A percentile compares a stretch with the other conserved stretches of the same genome.
Evolutionary conservation across 2,888 invertebrate genomes (phyloP).

Genomic region (Clunio marinus): DNA sequence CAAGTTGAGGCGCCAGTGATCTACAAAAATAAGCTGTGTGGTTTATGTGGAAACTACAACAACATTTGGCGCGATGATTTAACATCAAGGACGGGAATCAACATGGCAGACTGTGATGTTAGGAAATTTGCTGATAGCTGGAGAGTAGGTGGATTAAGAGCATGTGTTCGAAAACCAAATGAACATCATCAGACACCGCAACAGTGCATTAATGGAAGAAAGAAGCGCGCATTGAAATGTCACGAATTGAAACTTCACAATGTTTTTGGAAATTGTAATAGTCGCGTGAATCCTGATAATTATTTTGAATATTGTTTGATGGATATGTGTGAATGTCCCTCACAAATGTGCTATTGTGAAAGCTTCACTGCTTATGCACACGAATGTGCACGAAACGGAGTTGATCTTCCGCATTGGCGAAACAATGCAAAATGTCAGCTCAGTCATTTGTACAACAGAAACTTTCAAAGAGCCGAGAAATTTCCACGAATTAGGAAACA

Average conservation of each 20-base stretch:
- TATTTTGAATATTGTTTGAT: slow-evolving; percentile 82
- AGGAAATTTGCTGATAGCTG: slow-evolving; percentile 82
- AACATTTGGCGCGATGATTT: slow-evolving; percentile 81
- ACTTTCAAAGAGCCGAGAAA: slow-evolving; percentile 41
- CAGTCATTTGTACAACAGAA: slow-evolving; percentile 38
- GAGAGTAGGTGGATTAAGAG: slow-evolving; percentile 77
- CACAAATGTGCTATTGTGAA: slow-evolving; percentile 79
- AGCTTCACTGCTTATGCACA: slow-evolving; percentile 84
- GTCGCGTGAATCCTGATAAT: slow-evolving; percentile 71
- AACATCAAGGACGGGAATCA: slow-evolving; percentile 62
- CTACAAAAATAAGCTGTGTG: slow-evolving; percentile 76
- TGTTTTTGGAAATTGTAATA: slow-evolving; percentile 72
- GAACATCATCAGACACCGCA: slow-evolving; percentile 52
- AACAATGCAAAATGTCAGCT: slow-evolving; percentile 61
- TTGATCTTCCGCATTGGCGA: slow-evolving; percentile 68
- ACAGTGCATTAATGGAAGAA: slow-evolving; percentile 53
- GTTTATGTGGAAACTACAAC: slow-evolving; percentile 94
- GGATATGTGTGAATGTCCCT: slow-evolving; percentile 85
- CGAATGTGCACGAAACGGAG: slow-evolving; percentile 76
- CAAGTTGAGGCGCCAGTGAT: slow-evolving; percentile 74
- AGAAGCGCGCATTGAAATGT: slow-evolving; percentile 54
- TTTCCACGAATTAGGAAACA: slow-evolving; percentile 17
- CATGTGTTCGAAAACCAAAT: slow-evolving; percentile 58
- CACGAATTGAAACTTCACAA: slow-evolving; percentile 53
- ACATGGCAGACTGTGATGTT: slow-evolving; percentile 59